A percentile compares a stretch with the other conserved stretches of the same genome.
phyloP scores from a whole-genome alignment of 2,888 invertebrate species.

The Parnassius orleans region DNA sequence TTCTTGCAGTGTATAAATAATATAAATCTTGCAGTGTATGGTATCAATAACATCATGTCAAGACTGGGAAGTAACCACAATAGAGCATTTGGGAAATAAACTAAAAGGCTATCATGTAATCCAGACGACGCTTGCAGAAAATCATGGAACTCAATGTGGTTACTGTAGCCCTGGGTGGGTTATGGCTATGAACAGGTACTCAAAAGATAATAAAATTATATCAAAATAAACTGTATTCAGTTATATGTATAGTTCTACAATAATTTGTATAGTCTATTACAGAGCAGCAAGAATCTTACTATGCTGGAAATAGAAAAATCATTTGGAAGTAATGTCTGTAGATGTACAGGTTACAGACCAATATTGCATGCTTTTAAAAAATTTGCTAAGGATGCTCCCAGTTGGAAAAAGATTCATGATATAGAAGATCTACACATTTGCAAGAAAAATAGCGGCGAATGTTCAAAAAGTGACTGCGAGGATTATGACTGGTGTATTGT shows the following conservation, averaged over 20 bases:
- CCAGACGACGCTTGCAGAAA: constrained; percentile 79
- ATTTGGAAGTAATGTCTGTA: constrained; percentile 86
- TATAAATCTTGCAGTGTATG: constrained; percentile 63
- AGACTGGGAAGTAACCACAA: constrained; percentile 84
- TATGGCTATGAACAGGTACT: constrained; percentile 60
- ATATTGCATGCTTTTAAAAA: constrained; percentile 84
- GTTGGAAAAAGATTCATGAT: constrained; percentile 43
- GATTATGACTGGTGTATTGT: too few relatives aligned
- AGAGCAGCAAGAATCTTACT: constrained; percentile 61
- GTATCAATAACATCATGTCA: constrained; percentile 75
- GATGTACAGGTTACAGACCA: constrained; percentile 86
- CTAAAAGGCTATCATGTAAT: constrained; percentile 82
- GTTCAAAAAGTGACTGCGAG: too few relatives aligned
- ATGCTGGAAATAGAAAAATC: constrained; percentile 85
- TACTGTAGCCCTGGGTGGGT: constrained; percentile 77
- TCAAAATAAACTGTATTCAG: not conserved
- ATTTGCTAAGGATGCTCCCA: constrained; percentile 72
- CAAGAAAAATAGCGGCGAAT: not conserved
- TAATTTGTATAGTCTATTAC: constrained; percentile 25
- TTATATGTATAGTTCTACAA: constrained; percentile 36
- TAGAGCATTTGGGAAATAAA: constrained; percentile 86
- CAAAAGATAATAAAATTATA: not conserved
- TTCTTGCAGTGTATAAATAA: constrained; percentile 60
- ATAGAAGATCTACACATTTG: constrained; percentile 58
- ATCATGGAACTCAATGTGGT: constrained; percentile 85